These are phyloP conservation scores for Vanacampus margaritifer DNA, from an alignment of 2,113 vertebrate species.

Conservation along the genomic window DNA sequence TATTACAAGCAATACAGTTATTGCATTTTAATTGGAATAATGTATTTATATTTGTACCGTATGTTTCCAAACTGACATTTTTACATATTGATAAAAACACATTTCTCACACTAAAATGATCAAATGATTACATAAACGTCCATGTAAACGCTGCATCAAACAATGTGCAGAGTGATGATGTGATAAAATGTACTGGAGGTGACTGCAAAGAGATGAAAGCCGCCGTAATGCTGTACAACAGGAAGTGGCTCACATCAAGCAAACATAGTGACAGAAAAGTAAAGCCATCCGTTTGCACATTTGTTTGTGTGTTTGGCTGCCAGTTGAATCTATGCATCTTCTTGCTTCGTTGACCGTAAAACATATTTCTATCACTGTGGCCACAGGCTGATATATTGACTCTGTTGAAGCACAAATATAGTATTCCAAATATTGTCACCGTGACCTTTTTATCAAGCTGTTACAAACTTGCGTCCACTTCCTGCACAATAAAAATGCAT, in stretches of 20 bases:
- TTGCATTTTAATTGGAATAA: too few species aligned
- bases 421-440: constrained; percentile 10
- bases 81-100: not conserved
- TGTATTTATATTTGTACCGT: not conserved
- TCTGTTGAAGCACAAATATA: constrained; percentile 13
- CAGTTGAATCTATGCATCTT: constrained; percentile 21
- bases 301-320: not conserved
- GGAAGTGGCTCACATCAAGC: constrained; percentile 34
- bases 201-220: constrained; percentile 7
- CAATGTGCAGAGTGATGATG: not conserved
- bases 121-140: not conserved
- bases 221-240: not conserved
- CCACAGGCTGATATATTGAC: constrained; percentile 25
- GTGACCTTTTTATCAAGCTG: constrained; percentile 1
- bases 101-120: not conserved
- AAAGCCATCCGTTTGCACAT: constrained; percentile 5
- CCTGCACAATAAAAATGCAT: constrained; percentile 13
- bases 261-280: constrained; percentile 10
- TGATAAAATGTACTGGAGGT: constrained; percentile 1
- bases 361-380: constrained; percentile 16
- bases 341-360: constrained; percentile 10
- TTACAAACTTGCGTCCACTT: constrained; percentile 34
- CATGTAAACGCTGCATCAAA: not conserved
- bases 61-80: not conserved
- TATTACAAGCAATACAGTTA: not conserved